Conservation (phyloP, 2,113 vertebrate genomes). For the Miniopterus natalensis region DNA sequence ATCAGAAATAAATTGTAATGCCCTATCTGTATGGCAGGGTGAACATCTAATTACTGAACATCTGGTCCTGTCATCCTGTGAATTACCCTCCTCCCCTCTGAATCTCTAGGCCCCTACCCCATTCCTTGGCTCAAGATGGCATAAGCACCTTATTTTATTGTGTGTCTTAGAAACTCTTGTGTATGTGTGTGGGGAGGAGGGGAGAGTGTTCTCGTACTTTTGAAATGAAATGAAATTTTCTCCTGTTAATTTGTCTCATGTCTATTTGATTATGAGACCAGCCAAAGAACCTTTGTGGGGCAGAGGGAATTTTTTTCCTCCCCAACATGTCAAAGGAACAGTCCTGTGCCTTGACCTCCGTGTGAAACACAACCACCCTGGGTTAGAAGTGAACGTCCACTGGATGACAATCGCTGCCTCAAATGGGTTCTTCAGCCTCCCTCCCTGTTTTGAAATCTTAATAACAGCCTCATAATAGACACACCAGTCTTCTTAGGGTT, state of each 20-base stretch:
- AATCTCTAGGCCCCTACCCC: not conserved
- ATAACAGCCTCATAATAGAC: not conserved
- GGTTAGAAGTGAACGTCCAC: not conserved
- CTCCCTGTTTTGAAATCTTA: conserved; percentile 58
- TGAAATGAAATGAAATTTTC: not conserved
- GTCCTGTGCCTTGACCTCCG: not conserved
- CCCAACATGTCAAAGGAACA: not conserved
- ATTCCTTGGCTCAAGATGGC: not conserved
- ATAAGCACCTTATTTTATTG: not conserved
- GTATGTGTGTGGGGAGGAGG: not conserved
- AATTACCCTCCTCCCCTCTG: not conserved
- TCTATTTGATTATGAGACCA: not conserved
- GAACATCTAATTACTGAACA: not conserved
- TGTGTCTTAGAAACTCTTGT: no score
- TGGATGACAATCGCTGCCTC: not conserved
- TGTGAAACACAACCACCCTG: conserved; percentile 1
- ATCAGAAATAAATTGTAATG: not conserved
- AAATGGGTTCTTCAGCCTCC: not conserved
- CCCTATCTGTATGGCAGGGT: no score
- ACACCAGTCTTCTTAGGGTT: conserved; percentile 52
- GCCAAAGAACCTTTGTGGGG: not conserved
- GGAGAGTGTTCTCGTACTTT: not conserved
- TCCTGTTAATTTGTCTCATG: not conserved
- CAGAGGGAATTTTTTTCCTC: not conserved
- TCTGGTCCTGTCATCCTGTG: not conserved